Base-by-base conservation (phyloP, 2,113 vertebrate genomes). In the Plotosus lineatus region DNA sequence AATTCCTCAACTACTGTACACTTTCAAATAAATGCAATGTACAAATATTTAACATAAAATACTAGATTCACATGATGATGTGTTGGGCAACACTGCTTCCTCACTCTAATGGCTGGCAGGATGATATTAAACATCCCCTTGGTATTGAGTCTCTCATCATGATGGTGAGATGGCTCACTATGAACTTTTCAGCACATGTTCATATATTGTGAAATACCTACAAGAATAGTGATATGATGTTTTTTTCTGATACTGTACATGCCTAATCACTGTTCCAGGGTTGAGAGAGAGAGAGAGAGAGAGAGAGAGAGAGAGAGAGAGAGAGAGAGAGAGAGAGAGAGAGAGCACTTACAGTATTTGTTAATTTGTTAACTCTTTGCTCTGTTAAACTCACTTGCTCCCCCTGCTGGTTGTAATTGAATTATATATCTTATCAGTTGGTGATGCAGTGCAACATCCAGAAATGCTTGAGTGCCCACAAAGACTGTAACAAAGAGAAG, bases 401-500 rank as follows among this genome's bases (percentile, higher is more conserved):
- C 78, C 80, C 73, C 83, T 76, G 74, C 36, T 77, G 55, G 2
- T 82, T 58, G n/a, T n/a, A 53, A 31, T 81, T 48, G 42, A n/a
- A n/a, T 80, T 36, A 15, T 60, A 42, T 66, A 17, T 83, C n/a
- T 55, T 71, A 36, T 31, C 79, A 87, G 86, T 31, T 86, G 78
- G 46, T 99, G 89, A 97, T 95, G 84, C 98, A 99, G 81, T 97
- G 96, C 89, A 98, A 98, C 89, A 92, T 94, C 61, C 95, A 95
- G 86, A 97, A 99, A 86, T 99, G 97, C 91, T 97, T 98, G 86
- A 99, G 96, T 73, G 97, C 97, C 85, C 96, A 98, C 91, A 99
- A 98, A 88, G 96, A 99, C 85, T 97, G 95, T 90, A 99, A 99
- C 95, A 99, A 99, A 93, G 97, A 97, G 86, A 99, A 99, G 93